phyloP scores from a whole-genome alignment of 2,888 invertebrate species.

The Charanyca ferruginea region DNA sequence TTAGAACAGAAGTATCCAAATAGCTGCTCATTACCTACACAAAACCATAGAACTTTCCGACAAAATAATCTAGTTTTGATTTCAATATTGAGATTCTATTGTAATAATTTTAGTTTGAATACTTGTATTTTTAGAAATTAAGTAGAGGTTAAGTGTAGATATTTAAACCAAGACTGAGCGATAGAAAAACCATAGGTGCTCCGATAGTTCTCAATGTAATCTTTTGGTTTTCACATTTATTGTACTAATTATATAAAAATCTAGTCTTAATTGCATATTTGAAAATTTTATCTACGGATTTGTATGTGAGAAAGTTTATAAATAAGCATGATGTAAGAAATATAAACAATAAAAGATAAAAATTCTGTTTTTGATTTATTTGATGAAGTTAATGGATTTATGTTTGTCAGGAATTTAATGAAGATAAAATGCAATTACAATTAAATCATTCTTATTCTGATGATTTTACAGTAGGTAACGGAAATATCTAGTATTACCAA shows the following conservation, averaged over 20 bases:
- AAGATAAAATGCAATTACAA: too few relatives aligned
- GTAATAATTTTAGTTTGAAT: constrained; percentile 8
- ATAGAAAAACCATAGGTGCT: constrained; percentile 63
- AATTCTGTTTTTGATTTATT: not conserved
- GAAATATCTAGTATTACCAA: too few relatives aligned
- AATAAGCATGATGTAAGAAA: constrained; percentile 50
- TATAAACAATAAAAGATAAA: constrained; percentile 31
- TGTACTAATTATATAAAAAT: constrained; percentile 57
- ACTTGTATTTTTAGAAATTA: constrained; percentile 38
- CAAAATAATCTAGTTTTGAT: constrained; percentile 7
- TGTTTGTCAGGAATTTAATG: too few relatives aligned
- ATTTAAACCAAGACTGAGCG: constrained; percentile 65
- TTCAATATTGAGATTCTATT: constrained; percentile 24
- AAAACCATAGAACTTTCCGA: not conserved
- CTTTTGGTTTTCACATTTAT: constrained; percentile 54
- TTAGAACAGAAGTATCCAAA: not conserved
- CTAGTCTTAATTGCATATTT: constrained; percentile 64
- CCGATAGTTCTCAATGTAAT: constrained; percentile 47
- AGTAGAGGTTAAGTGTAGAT: constrained; percentile 45
- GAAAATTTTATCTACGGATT: constrained; percentile 38
- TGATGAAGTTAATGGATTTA: too few relatives aligned
- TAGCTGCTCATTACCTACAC: not conserved
- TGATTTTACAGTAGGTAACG: too few relatives aligned
- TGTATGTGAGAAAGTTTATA: constrained; percentile 41
- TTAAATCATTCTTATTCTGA: too few relatives aligned